A percentile compares a stretch with the other conserved stretches of the same genome.
Conservation (phyloP, 2,797 vertebrate genomes). For the Coregonus suidteri region DNA sequence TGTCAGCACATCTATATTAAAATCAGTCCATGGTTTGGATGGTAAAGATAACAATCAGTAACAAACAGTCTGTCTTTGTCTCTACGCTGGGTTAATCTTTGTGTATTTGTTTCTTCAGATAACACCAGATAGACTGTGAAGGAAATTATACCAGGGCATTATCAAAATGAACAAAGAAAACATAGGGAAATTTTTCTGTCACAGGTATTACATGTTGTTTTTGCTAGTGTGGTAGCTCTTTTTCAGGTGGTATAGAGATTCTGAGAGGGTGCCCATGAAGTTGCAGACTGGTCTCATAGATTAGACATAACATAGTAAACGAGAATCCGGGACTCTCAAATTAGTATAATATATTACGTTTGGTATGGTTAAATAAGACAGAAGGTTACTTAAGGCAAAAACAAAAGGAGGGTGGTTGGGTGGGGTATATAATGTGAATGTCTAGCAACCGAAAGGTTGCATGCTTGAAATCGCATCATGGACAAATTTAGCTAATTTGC, state of each 20-base stretch:
- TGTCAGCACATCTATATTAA: slow-evolving; percentile 77
- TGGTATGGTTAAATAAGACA: too few species aligned
- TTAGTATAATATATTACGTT: too few species aligned
- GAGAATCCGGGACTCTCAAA: too few species aligned
- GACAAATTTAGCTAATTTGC: too few species aligned
- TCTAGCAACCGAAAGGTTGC: too few species aligned
- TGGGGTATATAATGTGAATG: too few species aligned
- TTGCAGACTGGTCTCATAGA: too few species aligned
- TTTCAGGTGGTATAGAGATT: slow-evolving; percentile 22
- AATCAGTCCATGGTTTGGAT: slow-evolving; percentile 67
- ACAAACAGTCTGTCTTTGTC: slow-evolving; percentile 62
- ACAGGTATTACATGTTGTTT: slow-evolving; percentile 24
- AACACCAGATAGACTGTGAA: slow-evolving; percentile 57
- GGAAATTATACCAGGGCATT: slow-evolving; percentile 68
- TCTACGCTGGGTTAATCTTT: slow-evolving; percentile 54
- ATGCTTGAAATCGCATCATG: too few species aligned
- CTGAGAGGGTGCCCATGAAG: slow-evolving; percentile 28
- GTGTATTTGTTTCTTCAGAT: slow-evolving; percentile 67
- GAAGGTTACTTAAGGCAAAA: too few species aligned
- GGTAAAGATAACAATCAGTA: slow-evolving; percentile 64
- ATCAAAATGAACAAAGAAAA: slow-evolving; percentile 54
- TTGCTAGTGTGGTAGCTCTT: slow-evolving; percentile 37
- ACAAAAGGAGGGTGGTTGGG: too few species aligned
- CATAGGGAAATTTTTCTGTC: slow-evolving; percentile 12
- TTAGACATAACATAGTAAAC: neutral